These are phyloP conservation scores for Phorcus lineatus DNA, from an alignment of 2,888 invertebrate species.

Conservation along the genomic window DNA sequence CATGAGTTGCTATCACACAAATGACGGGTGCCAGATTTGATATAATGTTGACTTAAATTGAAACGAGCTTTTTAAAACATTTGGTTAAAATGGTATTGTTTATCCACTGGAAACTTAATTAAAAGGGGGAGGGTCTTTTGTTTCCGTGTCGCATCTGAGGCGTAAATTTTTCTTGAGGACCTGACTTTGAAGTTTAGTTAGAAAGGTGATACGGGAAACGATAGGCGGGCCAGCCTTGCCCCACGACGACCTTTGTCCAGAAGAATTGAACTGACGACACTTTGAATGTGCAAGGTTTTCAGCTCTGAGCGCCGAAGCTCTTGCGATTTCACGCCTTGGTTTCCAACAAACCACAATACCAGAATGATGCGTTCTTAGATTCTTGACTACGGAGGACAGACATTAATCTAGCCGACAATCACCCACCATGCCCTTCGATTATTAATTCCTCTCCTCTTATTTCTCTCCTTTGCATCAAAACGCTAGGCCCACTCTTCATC, in stretches of 20 bases:
- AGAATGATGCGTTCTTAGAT: neutral
- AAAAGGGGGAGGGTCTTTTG: neutral
- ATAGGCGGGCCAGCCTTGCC: neutral
- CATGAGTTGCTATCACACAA: too few relatives aligned
- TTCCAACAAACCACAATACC: neutral
- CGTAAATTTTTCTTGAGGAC: neutral
- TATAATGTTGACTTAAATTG: slow-evolving; percentile 15
- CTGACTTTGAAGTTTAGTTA: slow-evolving; percentile 13
- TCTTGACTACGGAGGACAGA: too few relatives aligned
- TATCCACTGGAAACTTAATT: neutral
- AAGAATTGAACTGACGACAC: neutral
- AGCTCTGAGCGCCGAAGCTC: neutral
- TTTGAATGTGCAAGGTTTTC: neutral
- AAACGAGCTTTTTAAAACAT: neutral
- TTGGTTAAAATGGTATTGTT: neutral
- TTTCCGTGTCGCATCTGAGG: neutral
- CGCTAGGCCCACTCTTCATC: too few relatives aligned
- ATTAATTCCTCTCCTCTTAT: too few relatives aligned
- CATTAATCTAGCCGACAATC: too few relatives aligned
- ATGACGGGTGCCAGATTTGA: neutral
- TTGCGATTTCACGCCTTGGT: neutral
- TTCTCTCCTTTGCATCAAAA: too few relatives aligned
- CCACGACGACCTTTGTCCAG: neutral
- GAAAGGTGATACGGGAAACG: neutral
- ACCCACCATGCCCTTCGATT: too few relatives aligned